A percentile compares a stretch with the other conserved stretches of the same genome.
These are phyloP conservation scores for Parnassius smintheus DNA, from an alignment of 2,888 invertebrate genomes.

Conservation along the genomic window DNA sequence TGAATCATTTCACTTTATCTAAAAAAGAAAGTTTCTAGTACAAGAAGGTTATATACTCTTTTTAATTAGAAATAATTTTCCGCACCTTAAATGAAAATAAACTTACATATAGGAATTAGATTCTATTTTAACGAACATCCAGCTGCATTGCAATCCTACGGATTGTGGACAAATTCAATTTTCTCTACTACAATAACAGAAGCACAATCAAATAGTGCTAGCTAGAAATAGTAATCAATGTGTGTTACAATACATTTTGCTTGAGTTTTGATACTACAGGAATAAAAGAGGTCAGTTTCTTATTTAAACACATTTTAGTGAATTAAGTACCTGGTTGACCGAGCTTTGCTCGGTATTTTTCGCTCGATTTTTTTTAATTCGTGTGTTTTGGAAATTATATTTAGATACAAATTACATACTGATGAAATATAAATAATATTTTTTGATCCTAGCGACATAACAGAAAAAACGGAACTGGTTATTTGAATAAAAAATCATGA, in stretches of 20 bases:
- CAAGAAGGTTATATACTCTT: not conserved
- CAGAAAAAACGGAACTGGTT: no score
- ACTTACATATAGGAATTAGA: conserved; percentile 4
- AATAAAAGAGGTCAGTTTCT: not conserved
- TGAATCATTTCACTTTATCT: no score
- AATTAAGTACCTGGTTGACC: no score
- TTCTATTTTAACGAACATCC: conserved; percentile 16
- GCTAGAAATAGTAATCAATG: conserved; percentile 16
- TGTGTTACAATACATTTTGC: conserved; percentile 10
- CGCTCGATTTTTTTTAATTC: no score
- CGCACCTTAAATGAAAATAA: conserved; percentile 4
- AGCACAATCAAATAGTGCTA: conserved; percentile 40
- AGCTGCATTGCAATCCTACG: conserved; percentile 58
- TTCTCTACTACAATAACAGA: conserved; percentile 66
- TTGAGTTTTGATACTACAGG: conserved; percentile 1
- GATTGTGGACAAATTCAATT: conserved; percentile 78
- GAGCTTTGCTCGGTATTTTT: no score
- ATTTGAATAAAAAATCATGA: no score
- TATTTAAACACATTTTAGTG: not conserved
- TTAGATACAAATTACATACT: no score
- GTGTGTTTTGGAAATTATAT: no score
- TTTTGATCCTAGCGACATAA: no score
- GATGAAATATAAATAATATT: no score
- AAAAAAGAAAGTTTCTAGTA: no score
- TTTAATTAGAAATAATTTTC: not conserved